Evolutionary conservation across 1,140 invertebrate species (phyloP).

Genomic region (Chironomus striatipennis): DNA sequence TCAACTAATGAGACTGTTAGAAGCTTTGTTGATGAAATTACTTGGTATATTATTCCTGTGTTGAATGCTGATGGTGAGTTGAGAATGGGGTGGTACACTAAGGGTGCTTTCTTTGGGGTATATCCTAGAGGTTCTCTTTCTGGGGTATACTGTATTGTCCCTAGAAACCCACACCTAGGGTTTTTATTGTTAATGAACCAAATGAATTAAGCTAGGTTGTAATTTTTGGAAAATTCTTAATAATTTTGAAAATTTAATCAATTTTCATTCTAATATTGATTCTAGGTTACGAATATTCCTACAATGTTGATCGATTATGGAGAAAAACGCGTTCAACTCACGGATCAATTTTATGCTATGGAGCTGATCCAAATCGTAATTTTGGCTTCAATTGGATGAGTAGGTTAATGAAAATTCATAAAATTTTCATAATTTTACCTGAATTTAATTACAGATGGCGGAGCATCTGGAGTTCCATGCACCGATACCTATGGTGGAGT

Average conservation of each 20-base stretch:
- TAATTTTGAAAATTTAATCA: too few species aligned
- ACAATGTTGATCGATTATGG: slow-evolving; percentile 48
- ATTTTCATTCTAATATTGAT: too few species aligned
- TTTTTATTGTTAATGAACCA: too few species aligned
- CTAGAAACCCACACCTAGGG: too few species aligned
- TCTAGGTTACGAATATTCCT: slow-evolving; percentile 47
- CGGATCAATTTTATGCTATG: slow-evolving; percentile 40
- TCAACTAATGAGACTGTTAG: slow-evolving; percentile 41
- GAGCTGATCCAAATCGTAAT: slow-evolving; percentile 60
- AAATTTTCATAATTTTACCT: background rate
- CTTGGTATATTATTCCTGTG: slow-evolving; percentile 65
- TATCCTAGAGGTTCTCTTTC: too few species aligned
- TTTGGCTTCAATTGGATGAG: slow-evolving; percentile 57
- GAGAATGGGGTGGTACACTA: too few species aligned
- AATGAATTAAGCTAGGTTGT: too few species aligned
- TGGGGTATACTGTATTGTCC: too few species aligned
- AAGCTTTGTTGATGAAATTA: slow-evolving; percentile 47
- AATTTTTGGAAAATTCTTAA: too few species aligned
- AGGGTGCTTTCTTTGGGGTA: too few species aligned
- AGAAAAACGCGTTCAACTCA: slow-evolving; percentile 50
- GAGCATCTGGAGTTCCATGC: slow-evolving; percentile 48
- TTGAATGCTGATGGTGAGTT: slow-evolving; percentile 55
- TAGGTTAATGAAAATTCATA: slow-evolving; percentile 32
- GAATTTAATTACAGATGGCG: slow-evolving; percentile 33
- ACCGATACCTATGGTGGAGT: slow-evolving; percentile 48